Evolutionary conservation across 2,113 vertebrate genomes (phyloP).

Genomic region (Typhlomys cinereus): DNA sequence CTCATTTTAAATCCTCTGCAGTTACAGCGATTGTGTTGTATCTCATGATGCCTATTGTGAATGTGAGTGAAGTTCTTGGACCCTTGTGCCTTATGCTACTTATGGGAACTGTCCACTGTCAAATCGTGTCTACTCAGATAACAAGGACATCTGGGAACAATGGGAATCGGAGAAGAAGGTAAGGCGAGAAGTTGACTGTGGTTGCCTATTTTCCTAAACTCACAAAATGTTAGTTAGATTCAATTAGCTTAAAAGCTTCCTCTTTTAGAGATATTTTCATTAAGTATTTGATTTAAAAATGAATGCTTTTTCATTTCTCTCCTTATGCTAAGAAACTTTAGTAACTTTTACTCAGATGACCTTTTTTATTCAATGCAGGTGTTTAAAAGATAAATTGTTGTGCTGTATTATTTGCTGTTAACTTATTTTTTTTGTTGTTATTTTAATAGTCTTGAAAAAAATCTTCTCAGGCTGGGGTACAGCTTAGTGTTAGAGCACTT

Average conservation of each 20-base stretch:
- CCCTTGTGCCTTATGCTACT: slow-evolving; percentile 98
- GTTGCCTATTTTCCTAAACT: background rate
- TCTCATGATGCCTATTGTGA: slow-evolving; percentile 90
- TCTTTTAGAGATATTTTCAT: background rate
- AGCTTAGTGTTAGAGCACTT: background rate
- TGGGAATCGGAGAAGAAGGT: slow-evolving; percentile 92
- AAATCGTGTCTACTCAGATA: slow-evolving; percentile 96
- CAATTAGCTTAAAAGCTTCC: background rate
- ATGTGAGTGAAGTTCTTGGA: slow-evolving; percentile 92
- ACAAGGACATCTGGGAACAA: slow-evolving; percentile 85
- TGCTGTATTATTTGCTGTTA: background rate
- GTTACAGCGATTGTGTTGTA: slow-evolving; percentile 91
- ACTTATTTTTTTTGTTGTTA: no score
- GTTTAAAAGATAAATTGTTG: slow-evolving; percentile 27
- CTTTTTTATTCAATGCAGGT: background rate
- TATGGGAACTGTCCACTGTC: slow-evolving; percentile 98
- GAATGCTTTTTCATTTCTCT: background rate
- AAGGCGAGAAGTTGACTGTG: background rate
- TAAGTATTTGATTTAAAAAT: background rate
- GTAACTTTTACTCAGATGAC: background rate
- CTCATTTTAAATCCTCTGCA: slow-evolving; percentile 66
- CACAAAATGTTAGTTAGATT: background rate
- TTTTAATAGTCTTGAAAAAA: slow-evolving; percentile 15
- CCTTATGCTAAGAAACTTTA: background rate
- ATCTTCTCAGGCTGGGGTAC: background rate